phyloP scores from a whole-genome alignment of 2,888 invertebrate species.

The Lasioglossum zephyrum region DNA sequence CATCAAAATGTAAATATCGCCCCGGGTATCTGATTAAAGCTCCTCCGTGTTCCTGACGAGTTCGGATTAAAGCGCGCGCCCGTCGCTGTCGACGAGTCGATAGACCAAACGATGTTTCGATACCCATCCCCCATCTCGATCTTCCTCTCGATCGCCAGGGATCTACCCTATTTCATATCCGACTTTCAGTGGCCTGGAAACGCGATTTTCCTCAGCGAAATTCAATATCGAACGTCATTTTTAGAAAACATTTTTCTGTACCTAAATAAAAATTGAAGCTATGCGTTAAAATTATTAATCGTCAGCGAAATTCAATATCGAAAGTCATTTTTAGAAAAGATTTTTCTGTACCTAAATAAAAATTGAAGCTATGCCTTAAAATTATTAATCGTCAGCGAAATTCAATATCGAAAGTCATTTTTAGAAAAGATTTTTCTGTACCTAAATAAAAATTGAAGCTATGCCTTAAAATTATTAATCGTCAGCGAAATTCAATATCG shows the following conservation, averaged over 20 bases:
- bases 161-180: neutral
- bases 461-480: no score
- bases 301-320: no score
- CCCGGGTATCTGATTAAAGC: constrained; percentile 66
- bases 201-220: neutral
- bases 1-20: constrained; percentile 71
- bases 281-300: no score
- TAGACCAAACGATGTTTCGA: neutral
- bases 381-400: no score
- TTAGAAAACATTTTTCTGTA: no score
- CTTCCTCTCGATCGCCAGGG: neutral
- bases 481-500: no score
- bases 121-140: neutral
- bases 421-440: no score
- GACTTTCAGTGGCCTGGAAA: neutral
- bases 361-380: no score
- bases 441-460: no score
- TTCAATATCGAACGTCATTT: neutral
- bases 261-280: no score
- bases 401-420: no score
- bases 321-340: no score
- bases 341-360: rapidly evolving
- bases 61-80: constrained; percentile 36
- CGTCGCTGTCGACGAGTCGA: constrained; percentile 25
- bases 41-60: constrained; percentile 35